Evolutionary conservation across 1,140 invertebrate species (phyloP).

Genomic region (Apolygus lucorum): DNA sequence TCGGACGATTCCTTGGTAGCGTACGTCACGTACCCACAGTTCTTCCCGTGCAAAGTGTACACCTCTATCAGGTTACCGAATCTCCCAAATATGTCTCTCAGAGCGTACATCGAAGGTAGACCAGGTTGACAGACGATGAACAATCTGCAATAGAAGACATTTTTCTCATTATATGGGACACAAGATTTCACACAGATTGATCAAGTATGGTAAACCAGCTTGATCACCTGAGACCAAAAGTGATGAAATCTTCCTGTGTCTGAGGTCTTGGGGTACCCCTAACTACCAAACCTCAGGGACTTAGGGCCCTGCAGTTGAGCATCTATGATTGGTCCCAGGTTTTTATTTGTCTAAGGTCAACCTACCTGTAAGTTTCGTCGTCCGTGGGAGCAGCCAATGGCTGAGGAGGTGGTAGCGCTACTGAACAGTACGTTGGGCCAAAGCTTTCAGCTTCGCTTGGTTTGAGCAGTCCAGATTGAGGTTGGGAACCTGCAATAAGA

Average conservation of each 20-base stretch:
- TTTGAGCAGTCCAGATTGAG: background rate
- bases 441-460: conserved; percentile 25
- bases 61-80: conserved; percentile 91
- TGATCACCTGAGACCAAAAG: too few species aligned
- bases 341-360: too few species aligned
- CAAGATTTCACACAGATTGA: too few species aligned
- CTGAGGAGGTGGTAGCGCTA: conserved; percentile 61
- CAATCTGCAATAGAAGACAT: conserved; percentile 45
- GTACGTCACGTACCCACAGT: conserved; percentile 87
- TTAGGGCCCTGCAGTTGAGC: too few species aligned
- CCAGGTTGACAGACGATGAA: conserved; percentile 74
- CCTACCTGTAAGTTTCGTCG: conserved; percentile 14
- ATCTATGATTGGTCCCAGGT: too few species aligned
- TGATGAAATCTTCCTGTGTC: too few species aligned
- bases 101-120: conserved; percentile 65
- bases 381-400: conserved; percentile 50
- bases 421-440: conserved; percentile 49
- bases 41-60: conserved; percentile 77
- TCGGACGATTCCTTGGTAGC: conserved; percentile 66
- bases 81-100: conserved; percentile 81
- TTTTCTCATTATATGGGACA: too few species aligned
- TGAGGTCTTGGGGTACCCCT: too few species aligned
- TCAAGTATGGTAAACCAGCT: too few species aligned
- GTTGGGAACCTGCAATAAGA: conserved; percentile 4
- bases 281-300: too few species aligned